Percentiles rank a stretch among this genome's conserved stretches.
Evolutionary conservation across 2,888 invertebrate genomes (phyloP).

Genomic region (Lobophora halterata): DNA sequence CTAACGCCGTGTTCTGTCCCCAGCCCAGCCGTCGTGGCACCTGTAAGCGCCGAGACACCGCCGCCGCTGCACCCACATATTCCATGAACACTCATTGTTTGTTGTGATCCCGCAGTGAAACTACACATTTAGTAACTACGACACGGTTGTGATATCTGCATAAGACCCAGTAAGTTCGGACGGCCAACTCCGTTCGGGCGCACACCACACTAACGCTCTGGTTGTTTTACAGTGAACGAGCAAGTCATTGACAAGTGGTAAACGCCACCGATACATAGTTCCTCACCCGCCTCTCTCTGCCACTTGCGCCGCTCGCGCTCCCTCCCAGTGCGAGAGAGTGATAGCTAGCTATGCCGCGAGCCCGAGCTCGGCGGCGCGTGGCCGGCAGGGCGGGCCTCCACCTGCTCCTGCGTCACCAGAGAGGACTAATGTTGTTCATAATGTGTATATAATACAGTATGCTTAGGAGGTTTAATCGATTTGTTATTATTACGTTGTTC

Average conservation of each 20-base stretch:
- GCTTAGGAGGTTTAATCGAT: constrained; percentile 79
- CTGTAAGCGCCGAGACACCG: constrained; percentile 66
- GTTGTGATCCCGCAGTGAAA: constrained; percentile 80
- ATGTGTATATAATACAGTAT: constrained; percentile 80
- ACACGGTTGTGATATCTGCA: constrained; percentile 76
- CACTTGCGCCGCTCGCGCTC: constrained; percentile 67
- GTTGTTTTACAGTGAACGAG: constrained; percentile 86
- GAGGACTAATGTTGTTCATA: constrained; percentile 75
- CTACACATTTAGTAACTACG: constrained; percentile 71
- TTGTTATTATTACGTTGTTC: constrained; percentile 79
- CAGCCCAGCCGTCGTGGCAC: constrained; percentile 76
- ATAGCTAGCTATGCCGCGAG: constrained; percentile 35
- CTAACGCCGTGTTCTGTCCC: constrained; percentile 73
- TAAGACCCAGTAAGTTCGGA: constrained; percentile 71
- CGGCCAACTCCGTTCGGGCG: constrained; percentile 61
- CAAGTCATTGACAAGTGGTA: constrained; percentile 86
- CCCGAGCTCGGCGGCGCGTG: constrained; percentile 35
- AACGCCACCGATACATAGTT: constrained; percentile 74
- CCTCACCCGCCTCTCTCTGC: constrained; percentile 76
- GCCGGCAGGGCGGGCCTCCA: constrained; percentile 38
- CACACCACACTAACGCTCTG: constrained; percentile 64
- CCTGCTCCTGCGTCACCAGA: constrained; percentile 58
- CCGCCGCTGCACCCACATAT: constrained; percentile 74
- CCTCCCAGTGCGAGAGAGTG: constrained; percentile 52
- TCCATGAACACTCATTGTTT: constrained; percentile 80